phyloP scores from a whole-genome alignment of 2,888 invertebrate genomes.

The Metalampra italica region DNA sequence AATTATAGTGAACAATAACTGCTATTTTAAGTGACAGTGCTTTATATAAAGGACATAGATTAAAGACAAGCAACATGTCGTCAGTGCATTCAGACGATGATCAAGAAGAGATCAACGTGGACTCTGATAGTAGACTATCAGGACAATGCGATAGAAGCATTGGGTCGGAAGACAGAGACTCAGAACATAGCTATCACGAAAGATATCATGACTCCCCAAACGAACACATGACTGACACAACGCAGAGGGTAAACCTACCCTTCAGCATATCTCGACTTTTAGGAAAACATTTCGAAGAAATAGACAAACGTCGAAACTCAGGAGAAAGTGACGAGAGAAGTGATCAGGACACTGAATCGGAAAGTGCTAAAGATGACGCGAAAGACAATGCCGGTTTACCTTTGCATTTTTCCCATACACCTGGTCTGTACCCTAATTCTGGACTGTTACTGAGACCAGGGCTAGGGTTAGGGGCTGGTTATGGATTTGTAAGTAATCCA shows the following conservation, averaged over 20 bases:
- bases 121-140: conserved; percentile 81
- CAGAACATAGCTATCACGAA: conserved; percentile 75
- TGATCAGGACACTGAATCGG: conserved; percentile 73
- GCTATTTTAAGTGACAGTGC: conserved; percentile 45
- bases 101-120: conserved; percentile 83
- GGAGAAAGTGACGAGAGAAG: conserved; percentile 73
- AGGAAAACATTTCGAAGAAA: conserved; percentile 86
- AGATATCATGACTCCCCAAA: conserved; percentile 69
- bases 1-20: conserved; percentile 26
- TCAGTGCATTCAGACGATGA: conserved; percentile 80
- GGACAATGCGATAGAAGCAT: conserved; percentile 70
- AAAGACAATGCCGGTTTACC: conserved; percentile 56
- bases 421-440: conserved; percentile 60
- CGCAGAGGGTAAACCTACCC: conserved; percentile 80
- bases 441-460: conserved; percentile 64
- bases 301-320: conserved; percentile 72
- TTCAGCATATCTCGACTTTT: conserved; percentile 90
- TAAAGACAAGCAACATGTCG: conserved; percentile 58
- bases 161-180: conserved; percentile 76
- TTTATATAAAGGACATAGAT: conserved; percentile 18
- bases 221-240: conserved; percentile 72
- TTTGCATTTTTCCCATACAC: conserved; percentile 64
- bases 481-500: conserved; percentile 81
- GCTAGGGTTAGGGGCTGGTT: conserved; percentile 69
- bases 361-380: conserved; percentile 67